phyloP scores from a whole-genome alignment of 2,888 invertebrate genomes.

The Dasypolia templi region DNA sequence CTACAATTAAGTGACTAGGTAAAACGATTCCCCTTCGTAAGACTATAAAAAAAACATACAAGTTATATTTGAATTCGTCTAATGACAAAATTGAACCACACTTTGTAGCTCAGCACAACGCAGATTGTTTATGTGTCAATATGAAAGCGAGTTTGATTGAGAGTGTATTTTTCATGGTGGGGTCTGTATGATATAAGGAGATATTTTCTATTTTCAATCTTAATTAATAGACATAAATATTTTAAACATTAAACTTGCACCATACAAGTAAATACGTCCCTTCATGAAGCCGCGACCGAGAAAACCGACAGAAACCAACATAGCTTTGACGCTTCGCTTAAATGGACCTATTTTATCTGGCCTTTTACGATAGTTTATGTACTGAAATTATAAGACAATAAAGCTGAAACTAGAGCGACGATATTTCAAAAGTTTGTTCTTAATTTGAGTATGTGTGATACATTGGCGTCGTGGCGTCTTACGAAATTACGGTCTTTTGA shows the following conservation, averaged over 20 bases:
- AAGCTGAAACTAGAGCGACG: slow-evolving; percentile 15
- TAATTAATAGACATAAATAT: not conserved
- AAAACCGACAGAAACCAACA: slow-evolving; percentile 42
- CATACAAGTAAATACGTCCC: slow-evolving; percentile 43
- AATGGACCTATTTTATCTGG: slow-evolving; percentile 45
- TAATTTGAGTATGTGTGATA: not conserved
- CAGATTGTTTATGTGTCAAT: not conserved
- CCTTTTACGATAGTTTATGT: slow-evolving; percentile 21
- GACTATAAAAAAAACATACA: not conserved
- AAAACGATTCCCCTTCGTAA: not conserved
- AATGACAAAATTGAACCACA: not conserved
- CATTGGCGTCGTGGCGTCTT: not conserved
- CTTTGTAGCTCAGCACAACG: no score
- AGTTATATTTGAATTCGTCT: no score
- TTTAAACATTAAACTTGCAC: slow-evolving; percentile 43
- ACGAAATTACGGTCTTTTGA: not conserved
- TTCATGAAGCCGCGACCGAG: slow-evolving; percentile 15
- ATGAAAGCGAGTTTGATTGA: not conserved
- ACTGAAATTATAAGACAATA: slow-evolving; percentile 25
- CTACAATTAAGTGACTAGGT: not conserved
- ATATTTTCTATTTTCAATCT: not conserved
- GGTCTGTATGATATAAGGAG: not conserved
- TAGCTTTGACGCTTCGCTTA: slow-evolving; percentile 43
- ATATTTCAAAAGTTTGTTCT: not conserved
- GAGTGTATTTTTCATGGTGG: not conserved